Evolutionary conservation across 2,113 vertebrate genomes (phyloP).

Genomic region (Chlorodrepanis virens): DNA sequence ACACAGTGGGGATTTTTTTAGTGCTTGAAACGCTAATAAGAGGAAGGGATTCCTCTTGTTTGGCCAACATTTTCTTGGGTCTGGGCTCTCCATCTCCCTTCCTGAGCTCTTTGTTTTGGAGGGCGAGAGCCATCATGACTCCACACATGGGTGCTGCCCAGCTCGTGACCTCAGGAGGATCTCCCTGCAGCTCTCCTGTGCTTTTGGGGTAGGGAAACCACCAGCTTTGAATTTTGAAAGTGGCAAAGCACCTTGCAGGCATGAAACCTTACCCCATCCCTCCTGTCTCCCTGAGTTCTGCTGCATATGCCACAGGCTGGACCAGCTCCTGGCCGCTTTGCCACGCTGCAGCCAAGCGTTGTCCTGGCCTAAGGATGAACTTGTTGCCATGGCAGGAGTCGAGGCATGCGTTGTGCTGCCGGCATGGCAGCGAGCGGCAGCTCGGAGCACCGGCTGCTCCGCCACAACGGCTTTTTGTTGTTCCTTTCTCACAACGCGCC

Average conservation of each 20-base stretch:
- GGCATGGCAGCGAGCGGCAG: neutral
- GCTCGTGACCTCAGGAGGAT: neutral
- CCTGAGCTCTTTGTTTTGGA: neutral
- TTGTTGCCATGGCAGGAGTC: conserved; percentile 62
- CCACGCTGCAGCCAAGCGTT: neutral
- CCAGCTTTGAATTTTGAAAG: neutral
- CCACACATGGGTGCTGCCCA: neutral
- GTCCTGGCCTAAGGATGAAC: conserved; percentile 49
- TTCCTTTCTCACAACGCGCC: neutral
- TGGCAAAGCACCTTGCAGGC: neutral
- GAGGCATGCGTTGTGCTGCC: neutral
- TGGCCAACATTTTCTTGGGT: neutral
- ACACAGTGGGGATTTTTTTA: rapidly evolving
- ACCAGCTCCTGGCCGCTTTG: neutral
- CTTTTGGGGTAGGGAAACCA: neutral
- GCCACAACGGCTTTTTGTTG: neutral
- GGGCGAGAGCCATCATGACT: neutral
- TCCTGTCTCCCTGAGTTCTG: neutral
- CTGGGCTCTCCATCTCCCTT: neutral
- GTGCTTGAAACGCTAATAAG: neutral
- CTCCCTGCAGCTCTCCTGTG: neutral
- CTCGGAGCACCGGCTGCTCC: neutral
- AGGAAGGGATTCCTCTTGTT: neutral
- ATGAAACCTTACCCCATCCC: neutral
- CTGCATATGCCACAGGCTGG: neutral